Base-by-base conservation (phyloP, 2,797 vertebrate genomes). In the Yasuhikotakia modesta region DNA sequence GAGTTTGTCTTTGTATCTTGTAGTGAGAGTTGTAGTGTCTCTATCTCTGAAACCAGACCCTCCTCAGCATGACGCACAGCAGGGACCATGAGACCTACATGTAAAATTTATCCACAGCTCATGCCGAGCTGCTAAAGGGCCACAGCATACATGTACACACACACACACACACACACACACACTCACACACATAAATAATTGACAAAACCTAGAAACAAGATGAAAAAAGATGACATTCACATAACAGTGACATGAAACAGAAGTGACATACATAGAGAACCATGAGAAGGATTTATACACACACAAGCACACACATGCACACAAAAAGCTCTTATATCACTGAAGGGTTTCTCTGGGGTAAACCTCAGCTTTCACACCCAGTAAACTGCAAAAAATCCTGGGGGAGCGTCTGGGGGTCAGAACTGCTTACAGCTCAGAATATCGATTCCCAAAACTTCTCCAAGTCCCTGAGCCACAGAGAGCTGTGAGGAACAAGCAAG, bases 371-470 rank as follows among this genome's bases (percentile, higher is more conserved):
- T 80, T 83, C 73, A 76, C 45, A 46, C 45, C 17, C 4, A 6
- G 30, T 79, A 55, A 79, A 75, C 72, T 55, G 48, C 55, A 1
- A 68, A 75, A 77, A 71, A 73, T 55, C 79, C 58, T 83, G 22
- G 67, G 73, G 67, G 63, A 76, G 0, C 11, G 1, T 45, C 72
- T 69, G 67, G 64, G 80, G 46, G 17, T 68, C 77, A 75, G 43
- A 14, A 68, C 70, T 69, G 77, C 68, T 80, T 77, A 2, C 3
- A 66, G 76, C 79, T 39, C 74, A 19, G 39, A 0, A 10, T 67
- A 88, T 88, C 12, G 75, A 87, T 88, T 82, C 78, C 58, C 69
- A 22, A 83, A 70, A 46, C 43, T 70, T 39, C 10, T 6, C 32
- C 63, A 43, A 39, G 16, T 46, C 32, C 35, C 12, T 52, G 73